Conservation (phyloP, 2,797 vertebrate genomes). For the Peromyscus nudipes region DNA sequence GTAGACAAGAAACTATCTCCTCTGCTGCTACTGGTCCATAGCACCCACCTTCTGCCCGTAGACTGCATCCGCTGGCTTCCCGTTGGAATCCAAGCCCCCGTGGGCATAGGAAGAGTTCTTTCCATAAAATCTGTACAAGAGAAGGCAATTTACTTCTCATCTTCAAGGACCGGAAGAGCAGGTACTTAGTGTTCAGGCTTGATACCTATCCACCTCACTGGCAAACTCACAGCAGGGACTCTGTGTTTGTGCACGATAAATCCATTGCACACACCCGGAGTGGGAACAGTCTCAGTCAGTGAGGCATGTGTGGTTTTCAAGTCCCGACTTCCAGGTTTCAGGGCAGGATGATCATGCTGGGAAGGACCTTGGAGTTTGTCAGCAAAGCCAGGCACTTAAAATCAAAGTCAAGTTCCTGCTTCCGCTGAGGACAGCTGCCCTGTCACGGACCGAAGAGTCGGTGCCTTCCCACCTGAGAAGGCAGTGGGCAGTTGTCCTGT, state of each 20-base stretch:
- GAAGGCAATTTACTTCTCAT: conserved; percentile 58
- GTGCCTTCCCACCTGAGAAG: neutral
- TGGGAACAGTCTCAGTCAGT: neutral
- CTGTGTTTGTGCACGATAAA: neutral
- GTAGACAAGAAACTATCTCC: neutral
- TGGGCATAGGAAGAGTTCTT: conserved; percentile 99
- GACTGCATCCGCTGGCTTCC: conserved; percentile 96
- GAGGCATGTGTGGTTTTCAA: neutral
- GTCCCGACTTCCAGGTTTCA: conserved; percentile 38
- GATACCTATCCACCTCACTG: neutral
- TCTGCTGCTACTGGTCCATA: neutral
- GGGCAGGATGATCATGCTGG: neutral
- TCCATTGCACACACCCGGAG: neutral
- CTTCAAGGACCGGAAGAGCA: neutral
- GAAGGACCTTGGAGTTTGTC: neutral
- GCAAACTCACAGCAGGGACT: neutral
- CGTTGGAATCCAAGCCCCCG: conserved; percentile 96
- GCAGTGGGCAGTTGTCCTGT: neutral
- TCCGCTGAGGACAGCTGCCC: neutral
- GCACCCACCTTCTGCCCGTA: conserved; percentile 96
- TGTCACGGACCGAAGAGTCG: neutral
- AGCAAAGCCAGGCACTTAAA: conserved; percentile 14
- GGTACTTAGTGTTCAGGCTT: neutral
- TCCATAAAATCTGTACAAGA: conserved; percentile 95
- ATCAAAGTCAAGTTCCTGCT: conserved; percentile 35